These are phyloP conservation scores for Crotophaga sulcirostris DNA, from an alignment of 2,113 vertebrate species.

Conservation along the genomic window DNA sequence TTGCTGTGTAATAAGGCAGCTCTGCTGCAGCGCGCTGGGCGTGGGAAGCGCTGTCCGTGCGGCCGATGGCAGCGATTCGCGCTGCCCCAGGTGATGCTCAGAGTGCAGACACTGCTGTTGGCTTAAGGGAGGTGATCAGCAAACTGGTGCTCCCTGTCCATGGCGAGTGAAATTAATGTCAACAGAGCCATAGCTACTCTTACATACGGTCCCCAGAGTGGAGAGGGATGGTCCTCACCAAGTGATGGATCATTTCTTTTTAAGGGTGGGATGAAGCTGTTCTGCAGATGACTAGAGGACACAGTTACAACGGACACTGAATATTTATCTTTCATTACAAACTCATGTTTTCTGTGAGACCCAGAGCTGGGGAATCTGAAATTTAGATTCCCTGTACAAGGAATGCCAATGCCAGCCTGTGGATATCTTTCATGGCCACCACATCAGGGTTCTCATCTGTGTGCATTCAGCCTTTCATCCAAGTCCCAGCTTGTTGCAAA, in stretches of 20 bases:
- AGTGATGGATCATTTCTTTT: not conserved
- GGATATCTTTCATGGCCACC: not conserved
- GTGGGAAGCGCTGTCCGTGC: not conserved
- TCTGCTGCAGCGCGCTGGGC: not conserved
- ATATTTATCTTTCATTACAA: not conserved
- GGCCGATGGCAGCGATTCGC: not conserved
- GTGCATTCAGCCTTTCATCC: not conserved
- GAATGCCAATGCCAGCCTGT: not conserved
- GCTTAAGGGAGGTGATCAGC: not conserved
- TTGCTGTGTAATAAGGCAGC: not conserved
- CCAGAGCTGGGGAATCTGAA: not conserved
- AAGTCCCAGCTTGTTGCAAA: not conserved
- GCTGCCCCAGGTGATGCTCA: not conserved
- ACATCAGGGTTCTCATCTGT: not conserved
- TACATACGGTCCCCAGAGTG: too few species aligned
- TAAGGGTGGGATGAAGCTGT: not conserved
- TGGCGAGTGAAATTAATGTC: not conserved
- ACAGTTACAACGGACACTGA: too few species aligned
- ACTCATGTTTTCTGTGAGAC: rapidly evolving
- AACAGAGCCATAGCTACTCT: not conserved
- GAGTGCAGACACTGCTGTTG: not conserved
- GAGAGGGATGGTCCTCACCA: not conserved
- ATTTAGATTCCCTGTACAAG: not conserved
- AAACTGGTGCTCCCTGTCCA: not conserved
- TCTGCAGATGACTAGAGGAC: not conserved